Base-by-base conservation (phyloP, 2,888 invertebrate species). In the Acleris literana region DNA sequence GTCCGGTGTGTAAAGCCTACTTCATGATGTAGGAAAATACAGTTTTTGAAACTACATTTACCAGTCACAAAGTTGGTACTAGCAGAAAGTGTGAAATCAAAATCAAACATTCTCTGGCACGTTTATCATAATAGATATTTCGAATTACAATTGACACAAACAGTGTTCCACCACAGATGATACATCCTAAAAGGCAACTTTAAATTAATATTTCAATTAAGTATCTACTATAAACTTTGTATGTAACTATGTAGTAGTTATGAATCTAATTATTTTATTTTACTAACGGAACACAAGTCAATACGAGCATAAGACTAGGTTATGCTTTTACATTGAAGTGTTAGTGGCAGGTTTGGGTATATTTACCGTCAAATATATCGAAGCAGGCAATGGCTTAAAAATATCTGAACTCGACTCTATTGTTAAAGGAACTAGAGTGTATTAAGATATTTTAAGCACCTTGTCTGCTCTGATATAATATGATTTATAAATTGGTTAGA, bases 161-260 rank as follows among this genome's bases (percentile, higher is more conserved):
- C 63, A 58, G 44, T 57, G n/a, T 29, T 57, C 17, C 69, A 70
- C 74, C 70, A 71, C 68, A 68, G 71, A 70, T 71, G 72, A 72
- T 72, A 73, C 70, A 72, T 71, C 70, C 68, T 77, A 76, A 75
- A 82, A 83, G 81, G 82, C 83, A 81, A 74, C 74, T 74, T 77
- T 69, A 76, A 79, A 76, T 69, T 69, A 76, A 72, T 76, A 71
- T 66, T 39, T 63, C 63, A 57, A 46, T 64, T 66, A 69, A 65
- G 70, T 68, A 64, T 64, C 57, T 68, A 63, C 59, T 68, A 70
- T 59, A 61, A 64, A 70, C 70, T 68, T 20, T 68, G 60, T 70
- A 68, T 59, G 60, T 56, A 39, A 51, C 61, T 66, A 66, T 61
- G 61, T 22, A 46, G 44, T 52, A 64, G 29, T 53, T 53, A 64